A percentile compares a stretch with the other conserved stretches of the same genome.
phyloP scores from a whole-genome alignment of 2,113 vertebrate species.

The Gymnorhina tibicen region DNA sequence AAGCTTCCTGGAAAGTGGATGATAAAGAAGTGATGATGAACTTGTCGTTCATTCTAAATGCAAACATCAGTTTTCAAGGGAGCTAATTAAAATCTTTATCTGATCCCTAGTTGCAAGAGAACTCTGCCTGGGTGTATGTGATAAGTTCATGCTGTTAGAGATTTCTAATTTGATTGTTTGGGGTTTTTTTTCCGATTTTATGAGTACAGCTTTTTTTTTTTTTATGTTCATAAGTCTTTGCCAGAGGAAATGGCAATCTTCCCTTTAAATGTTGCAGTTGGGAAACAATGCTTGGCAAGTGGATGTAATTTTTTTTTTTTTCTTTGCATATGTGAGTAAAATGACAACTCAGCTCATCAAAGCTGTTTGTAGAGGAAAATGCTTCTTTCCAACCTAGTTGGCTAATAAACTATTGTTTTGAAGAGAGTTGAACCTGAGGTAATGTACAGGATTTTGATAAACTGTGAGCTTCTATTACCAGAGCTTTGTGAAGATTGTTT shows the following conservation, averaged over 20 bases:
- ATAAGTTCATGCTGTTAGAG: constrained; percentile 41
- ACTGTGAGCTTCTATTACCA: background rate
- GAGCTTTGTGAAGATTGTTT: background rate
- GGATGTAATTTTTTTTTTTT: background rate
- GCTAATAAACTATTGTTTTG: background rate
- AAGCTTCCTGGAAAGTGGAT: constrained; percentile 22
- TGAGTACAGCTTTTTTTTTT: background rate
- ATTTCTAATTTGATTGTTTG: constrained; percentile 59
- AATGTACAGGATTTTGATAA: background rate
- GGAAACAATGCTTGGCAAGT: background rate
- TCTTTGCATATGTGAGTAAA: background rate
- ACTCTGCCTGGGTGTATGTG: constrained; percentile 25
- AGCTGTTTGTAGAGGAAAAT: background rate
- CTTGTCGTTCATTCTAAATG: constrained; percentile 60
- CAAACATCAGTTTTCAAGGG: constrained; percentile 74
- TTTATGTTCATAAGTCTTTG: background rate
- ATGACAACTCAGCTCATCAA: background rate
- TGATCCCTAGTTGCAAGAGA: constrained; percentile 64
- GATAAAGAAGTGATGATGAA: constrained; percentile 57
- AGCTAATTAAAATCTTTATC: constrained; percentile 82
- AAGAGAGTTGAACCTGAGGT: background rate
- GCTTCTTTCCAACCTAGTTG: background rate
- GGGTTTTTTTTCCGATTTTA: background rate
- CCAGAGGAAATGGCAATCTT: background rate
- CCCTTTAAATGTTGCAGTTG: background rate